Conservation (phyloP, 2,797 vertebrate genomes). For the Crypturellus tataupa region DNA sequence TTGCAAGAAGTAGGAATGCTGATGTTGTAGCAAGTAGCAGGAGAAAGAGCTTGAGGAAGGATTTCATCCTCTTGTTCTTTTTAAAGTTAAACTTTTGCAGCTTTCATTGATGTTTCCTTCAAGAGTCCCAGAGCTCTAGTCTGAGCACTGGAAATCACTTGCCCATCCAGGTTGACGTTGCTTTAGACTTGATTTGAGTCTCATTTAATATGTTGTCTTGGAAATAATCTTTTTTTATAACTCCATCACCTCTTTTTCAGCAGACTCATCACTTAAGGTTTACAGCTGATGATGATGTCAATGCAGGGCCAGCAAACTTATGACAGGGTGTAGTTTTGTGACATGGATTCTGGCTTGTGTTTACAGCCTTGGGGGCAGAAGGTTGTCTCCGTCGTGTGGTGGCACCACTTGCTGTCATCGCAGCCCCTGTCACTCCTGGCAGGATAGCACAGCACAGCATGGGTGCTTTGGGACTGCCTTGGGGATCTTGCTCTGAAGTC, state of each 20-base stretch:
- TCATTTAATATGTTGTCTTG: background rate
- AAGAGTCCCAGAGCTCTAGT: background rate
- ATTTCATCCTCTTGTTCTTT: background rate
- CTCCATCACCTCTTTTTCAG: background rate
- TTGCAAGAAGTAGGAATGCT: background rate
- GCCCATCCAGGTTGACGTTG: background rate
- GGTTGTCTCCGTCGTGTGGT: accelerated
- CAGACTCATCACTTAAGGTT: background rate
- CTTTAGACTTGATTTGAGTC: background rate
- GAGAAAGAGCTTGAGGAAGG: background rate
- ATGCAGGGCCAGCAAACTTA: background rate
- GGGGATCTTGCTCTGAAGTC: accelerated
- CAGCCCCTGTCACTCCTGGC: background rate
- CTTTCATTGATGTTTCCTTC: background rate
- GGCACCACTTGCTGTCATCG: accelerated
- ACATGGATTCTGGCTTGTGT: background rate
- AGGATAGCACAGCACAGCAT: accelerated
- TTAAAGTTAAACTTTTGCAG: accelerated
- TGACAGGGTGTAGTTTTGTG: background rate
- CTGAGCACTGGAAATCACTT: no score
- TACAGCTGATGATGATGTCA: background rate
- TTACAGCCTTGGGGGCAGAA: accelerated
- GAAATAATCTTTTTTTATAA: background rate
- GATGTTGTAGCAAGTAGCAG: background rate
- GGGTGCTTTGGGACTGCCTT: background rate